Evolutionary conservation across 2,113 vertebrate genomes (phyloP).

Genomic region (Nothoprocta pentlandii): DNA sequence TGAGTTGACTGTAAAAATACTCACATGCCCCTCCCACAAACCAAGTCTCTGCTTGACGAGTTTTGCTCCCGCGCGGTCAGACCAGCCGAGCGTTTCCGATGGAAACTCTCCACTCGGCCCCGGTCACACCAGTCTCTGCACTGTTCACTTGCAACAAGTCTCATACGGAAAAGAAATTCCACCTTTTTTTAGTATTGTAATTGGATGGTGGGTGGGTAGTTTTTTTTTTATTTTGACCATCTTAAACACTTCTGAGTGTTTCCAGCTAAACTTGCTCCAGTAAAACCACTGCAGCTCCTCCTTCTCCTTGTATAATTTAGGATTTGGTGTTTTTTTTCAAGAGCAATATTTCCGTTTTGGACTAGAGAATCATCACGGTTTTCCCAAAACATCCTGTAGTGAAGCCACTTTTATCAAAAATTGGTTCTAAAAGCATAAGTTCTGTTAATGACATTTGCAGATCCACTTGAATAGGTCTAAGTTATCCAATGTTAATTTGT

Average conservation of each 20-base stretch:
- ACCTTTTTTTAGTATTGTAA: neutral
- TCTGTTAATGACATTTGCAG: neutral
- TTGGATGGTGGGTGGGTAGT: neutral
- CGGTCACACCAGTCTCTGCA: neutral
- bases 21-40: neutral
- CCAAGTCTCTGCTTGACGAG: neutral
- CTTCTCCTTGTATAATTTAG: neutral
- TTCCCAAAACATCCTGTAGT: neutral
- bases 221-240: neutral
- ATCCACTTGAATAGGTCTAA: constrained; percentile 23
- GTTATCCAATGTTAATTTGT: constrained; percentile 1
- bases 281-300: neutral
- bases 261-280: neutral
- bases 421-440: neutral
- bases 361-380: neutral
- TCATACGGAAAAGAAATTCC: neutral
- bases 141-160: neutral
- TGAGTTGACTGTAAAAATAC: neutral
- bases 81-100: neutral
- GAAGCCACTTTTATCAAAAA: neutral
- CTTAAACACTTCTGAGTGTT: neutral
- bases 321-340: neutral
- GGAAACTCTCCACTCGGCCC: neutral
- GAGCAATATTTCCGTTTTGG: neutral
- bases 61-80: neutral